Evolutionary conservation across 2,888 invertebrate species (phyloP).

Genomic region (Ethmia dodecea): DNA sequence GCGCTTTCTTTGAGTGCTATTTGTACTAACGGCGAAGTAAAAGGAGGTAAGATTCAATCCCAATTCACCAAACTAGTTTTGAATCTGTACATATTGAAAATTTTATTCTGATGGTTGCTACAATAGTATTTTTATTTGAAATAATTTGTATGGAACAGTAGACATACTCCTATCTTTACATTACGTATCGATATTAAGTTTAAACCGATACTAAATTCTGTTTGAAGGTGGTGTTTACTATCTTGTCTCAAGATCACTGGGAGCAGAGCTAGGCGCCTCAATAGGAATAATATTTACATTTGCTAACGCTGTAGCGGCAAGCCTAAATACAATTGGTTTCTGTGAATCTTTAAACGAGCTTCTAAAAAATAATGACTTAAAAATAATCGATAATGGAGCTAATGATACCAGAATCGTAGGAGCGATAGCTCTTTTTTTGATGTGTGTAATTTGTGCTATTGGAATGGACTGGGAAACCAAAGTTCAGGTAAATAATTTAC

Average conservation of each 20-base stretch:
- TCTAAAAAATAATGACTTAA: slow-evolving; percentile 72
- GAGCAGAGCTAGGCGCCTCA: slow-evolving; percentile 96
- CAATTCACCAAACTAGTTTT: too few relatives aligned
- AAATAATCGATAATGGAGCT: slow-evolving; percentile 80
- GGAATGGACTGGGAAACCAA: slow-evolving; percentile 96
- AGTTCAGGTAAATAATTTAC: slow-evolving; percentile 79
- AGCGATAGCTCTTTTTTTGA: slow-evolving; percentile 80
- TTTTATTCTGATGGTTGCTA: too few relatives aligned
- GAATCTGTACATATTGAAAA: too few relatives aligned
- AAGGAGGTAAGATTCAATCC: slow-evolving; percentile 93
- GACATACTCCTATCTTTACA: too few relatives aligned
- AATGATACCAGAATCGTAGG: slow-evolving; percentile 90
- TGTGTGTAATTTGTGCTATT: slow-evolving; percentile 88
- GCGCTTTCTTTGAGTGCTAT: slow-evolving; percentile 87
- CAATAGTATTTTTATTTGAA: too few relatives aligned
- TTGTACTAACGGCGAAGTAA: slow-evolving; percentile 94
- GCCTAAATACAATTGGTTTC: slow-evolving; percentile 96
- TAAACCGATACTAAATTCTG: too few relatives aligned
- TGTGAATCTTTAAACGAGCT: slow-evolving; percentile 89
- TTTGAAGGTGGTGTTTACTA: slow-evolving; percentile 90
- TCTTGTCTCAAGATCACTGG: slow-evolving; percentile 92
- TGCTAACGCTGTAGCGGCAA: slow-evolving; percentile 93
- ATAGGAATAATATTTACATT: slow-evolving; percentile 95
- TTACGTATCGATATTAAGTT: too few relatives aligned
- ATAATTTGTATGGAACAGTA: too few relatives aligned